These are phyloP conservation scores for Pipa parva DNA, from an alignment of 2,113 vertebrate species.

Conservation along the genomic window DNA sequence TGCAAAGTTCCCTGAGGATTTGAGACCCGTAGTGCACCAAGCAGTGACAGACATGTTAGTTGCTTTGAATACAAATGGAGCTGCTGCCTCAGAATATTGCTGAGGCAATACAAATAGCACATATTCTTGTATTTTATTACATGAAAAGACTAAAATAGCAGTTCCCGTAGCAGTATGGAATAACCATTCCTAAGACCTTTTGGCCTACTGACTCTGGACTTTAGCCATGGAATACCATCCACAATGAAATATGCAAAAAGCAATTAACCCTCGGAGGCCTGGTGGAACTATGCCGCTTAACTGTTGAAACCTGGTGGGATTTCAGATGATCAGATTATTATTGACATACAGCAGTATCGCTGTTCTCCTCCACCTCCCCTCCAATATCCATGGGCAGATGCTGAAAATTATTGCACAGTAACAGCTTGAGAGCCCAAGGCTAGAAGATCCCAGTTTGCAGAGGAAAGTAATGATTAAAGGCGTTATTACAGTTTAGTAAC, in stretches of 20 bases:
- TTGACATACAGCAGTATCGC: no score
- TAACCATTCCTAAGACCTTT: conserved; percentile 28
- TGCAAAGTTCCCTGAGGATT: conserved; percentile 60
- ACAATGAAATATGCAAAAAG: conserved; percentile 33
- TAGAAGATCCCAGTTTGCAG: no score
- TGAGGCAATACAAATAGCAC: conserved; percentile 54
- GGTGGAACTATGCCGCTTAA: conserved; percentile 18
- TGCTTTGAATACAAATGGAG: conserved; percentile 59
- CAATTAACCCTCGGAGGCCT: conserved; percentile 28
- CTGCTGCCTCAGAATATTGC: conserved; percentile 52
- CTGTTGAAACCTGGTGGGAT: conserved; percentile 22
- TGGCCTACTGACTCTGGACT: conserved; percentile 23
- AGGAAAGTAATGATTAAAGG: no score
- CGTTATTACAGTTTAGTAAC: no score
- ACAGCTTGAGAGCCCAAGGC: no score
- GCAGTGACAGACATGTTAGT: conserved; percentile 57
- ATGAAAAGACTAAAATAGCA: conserved; percentile 39
- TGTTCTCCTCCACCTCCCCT: no score
- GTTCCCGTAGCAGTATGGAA: conserved; percentile 27
- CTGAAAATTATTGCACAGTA: no score
- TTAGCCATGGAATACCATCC: conserved; percentile 18
- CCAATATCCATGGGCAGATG: no score
- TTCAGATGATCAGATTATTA: no score
- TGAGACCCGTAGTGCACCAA: conserved; percentile 55
- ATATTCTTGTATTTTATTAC: conserved; percentile 48